phyloP scores from a whole-genome alignment of 2,113 vertebrate genomes.

The Leucosticte australis region DNA sequence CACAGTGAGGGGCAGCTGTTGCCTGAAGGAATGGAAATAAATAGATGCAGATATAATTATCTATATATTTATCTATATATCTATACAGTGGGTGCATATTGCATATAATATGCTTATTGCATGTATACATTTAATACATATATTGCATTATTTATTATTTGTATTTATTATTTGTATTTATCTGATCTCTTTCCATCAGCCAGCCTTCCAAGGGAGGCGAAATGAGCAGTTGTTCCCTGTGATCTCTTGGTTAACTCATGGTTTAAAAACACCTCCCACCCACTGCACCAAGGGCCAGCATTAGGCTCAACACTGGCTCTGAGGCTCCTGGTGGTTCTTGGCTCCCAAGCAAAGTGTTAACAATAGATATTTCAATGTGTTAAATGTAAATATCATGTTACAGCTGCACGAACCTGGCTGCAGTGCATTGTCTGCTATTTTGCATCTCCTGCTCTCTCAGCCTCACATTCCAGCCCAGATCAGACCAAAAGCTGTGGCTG shows the following conservation, averaged over 20 bases:
- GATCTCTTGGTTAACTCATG: neutral
- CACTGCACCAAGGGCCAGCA: neutral
- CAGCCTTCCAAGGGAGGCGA: neutral
- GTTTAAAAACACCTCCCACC: neutral
- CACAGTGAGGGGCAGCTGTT: neutral
- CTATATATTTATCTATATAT: neutral
- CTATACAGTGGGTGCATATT: fast-evolving
- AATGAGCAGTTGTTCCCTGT: neutral
- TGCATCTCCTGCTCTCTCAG: neutral
- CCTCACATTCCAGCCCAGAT: neutral
- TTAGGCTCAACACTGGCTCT: neutral
- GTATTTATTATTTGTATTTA: neutral
- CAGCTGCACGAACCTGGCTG: neutral
- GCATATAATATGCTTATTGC: no score
- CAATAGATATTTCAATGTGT: neutral
- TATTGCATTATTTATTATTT: no score
- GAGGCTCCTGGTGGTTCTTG: neutral
- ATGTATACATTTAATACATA: no score
- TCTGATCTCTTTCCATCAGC: neutral
- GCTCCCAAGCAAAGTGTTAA: neutral
- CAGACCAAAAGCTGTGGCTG: neutral
- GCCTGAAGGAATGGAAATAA: neutral
- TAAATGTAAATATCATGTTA: neutral
- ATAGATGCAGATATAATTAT: neutral
- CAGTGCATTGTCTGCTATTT: neutral